These are phyloP conservation scores for Prionailurus bengalensis DNA, from an alignment of 2,113 vertebrate species.

Conservation along the genomic window DNA sequence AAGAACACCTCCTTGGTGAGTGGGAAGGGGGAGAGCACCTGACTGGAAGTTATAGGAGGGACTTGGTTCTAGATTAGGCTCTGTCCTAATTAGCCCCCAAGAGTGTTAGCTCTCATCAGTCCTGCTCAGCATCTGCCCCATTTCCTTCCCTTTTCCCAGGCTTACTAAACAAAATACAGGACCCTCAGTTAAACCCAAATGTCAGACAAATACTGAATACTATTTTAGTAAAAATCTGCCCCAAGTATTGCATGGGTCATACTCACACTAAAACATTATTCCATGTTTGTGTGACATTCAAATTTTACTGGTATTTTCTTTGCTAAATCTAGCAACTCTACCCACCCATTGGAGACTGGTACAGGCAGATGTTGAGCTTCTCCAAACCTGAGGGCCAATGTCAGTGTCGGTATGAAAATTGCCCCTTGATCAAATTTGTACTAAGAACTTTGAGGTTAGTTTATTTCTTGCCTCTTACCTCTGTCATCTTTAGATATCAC, in stretches of 20 bases:
- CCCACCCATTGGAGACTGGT: background rate
- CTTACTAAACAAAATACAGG: background rate
- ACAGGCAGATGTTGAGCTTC: background rate
- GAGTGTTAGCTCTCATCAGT: background rate
- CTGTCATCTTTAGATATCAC: background rate
- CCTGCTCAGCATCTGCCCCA: background rate
- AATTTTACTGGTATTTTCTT: slow-evolving; percentile 11
- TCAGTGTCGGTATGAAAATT: background rate
- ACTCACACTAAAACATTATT: background rate
- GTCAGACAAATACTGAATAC: background rate
- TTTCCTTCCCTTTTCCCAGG: background rate
- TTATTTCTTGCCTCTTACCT: background rate
- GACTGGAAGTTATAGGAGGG: background rate
- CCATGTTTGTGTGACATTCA: background rate
- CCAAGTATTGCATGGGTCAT: background rate
- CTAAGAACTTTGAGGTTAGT: background rate
- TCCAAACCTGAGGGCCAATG: background rate
- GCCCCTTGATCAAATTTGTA: background rate
- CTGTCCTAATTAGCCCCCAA: background rate
- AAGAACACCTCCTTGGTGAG: background rate
- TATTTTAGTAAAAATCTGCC: background rate
- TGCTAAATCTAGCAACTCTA: background rate
- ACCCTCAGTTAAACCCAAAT: background rate
- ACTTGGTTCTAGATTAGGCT: background rate
- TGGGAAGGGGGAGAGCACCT: background rate